Conservation (phyloP, 2,888 invertebrate genomes). For the Poecilus cupreus region DNA sequence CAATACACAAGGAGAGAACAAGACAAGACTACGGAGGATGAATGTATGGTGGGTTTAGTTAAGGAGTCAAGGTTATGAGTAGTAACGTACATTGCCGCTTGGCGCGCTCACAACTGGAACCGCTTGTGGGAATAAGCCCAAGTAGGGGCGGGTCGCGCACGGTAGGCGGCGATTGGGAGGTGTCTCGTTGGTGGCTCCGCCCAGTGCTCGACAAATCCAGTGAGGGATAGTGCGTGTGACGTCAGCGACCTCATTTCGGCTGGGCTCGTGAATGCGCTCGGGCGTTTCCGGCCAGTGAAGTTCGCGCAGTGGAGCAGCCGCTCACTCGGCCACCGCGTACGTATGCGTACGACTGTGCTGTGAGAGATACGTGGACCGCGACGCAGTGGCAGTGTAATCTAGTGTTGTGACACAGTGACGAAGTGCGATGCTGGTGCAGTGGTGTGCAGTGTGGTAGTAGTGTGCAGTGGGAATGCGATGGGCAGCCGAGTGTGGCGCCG, state of each 20-base stretch:
- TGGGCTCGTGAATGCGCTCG: conserved; percentile 65
- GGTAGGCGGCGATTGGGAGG: conserved; percentile 66
- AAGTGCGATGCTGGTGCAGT: conserved; percentile 54
- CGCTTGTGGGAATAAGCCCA: conserved; percentile 63
- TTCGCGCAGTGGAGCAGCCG: conserved; percentile 69
- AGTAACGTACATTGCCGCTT: conserved; percentile 69
- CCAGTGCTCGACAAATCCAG: conserved; percentile 68
- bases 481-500: conserved; percentile 60
- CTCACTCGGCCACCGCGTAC: conserved; percentile 65
- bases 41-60: not conserved
- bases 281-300: conserved; percentile 65
- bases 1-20: not conserved
- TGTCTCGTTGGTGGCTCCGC: conserved; percentile 63
- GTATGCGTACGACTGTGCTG: conserved; percentile 61
- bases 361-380: not conserved
- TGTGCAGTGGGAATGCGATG: conserved; percentile 49
- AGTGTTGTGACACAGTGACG: conserved; percentile 41
- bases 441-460: conserved; percentile 36
- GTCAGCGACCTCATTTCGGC: conserved; percentile 65
- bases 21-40: not conserved
- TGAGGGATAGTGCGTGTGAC: conserved; percentile 66
- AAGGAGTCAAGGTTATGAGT: conserved; percentile 70
- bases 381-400: conserved; percentile 3
- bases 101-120: conserved; percentile 67
- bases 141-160: conserved; percentile 59